A percentile compares a stretch with the other conserved stretches of the same genome.
Conservation (phyloP, 2,113 vertebrate genomes). For the Dipodomys merriami region DNA sequence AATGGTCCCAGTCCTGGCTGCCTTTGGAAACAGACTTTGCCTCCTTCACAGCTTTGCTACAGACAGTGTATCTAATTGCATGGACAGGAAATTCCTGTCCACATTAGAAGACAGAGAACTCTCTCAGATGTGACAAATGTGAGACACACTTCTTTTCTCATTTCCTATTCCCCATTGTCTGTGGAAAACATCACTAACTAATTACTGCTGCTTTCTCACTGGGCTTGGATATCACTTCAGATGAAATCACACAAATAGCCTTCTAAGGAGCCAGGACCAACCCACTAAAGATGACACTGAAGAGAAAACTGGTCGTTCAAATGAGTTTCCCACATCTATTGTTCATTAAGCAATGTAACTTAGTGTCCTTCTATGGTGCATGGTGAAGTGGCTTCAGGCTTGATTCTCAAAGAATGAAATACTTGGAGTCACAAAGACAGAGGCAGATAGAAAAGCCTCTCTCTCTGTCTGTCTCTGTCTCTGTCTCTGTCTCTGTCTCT, state of each 20-base stretch:
- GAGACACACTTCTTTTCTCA: slow-evolving; percentile 46
- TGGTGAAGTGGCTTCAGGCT: background rate
- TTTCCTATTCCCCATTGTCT: slow-evolving; percentile 28
- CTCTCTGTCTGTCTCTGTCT: no score
- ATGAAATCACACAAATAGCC: background rate
- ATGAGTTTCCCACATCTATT: background rate
- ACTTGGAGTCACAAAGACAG: background rate
- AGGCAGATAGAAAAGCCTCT: background rate
- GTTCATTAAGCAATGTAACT: background rate
- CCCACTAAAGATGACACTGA: background rate
- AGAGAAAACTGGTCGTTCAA: background rate
- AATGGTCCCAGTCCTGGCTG: background rate
- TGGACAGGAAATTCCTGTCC: slow-evolving; percentile 45
- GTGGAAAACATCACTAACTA: slow-evolving; percentile 37
- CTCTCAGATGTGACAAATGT: slow-evolving; percentile 52
- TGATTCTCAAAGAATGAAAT: slow-evolving; percentile 44
- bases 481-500: no score
- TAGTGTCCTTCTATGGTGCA: background rate
- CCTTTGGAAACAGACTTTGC: background rate
- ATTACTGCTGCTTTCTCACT: slow-evolving; percentile 8
- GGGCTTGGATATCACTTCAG: slow-evolving; percentile 13
- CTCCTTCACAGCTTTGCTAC: slow-evolving; percentile 25
- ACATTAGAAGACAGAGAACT: slow-evolving; percentile 27
- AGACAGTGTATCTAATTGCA: slow-evolving; percentile 17
- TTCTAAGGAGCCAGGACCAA: background rate